These are phyloP conservation scores for Macrosiphum euphorbiae DNA, from an alignment of 2,888 invertebrate genomes.

Conservation along the genomic window DNA sequence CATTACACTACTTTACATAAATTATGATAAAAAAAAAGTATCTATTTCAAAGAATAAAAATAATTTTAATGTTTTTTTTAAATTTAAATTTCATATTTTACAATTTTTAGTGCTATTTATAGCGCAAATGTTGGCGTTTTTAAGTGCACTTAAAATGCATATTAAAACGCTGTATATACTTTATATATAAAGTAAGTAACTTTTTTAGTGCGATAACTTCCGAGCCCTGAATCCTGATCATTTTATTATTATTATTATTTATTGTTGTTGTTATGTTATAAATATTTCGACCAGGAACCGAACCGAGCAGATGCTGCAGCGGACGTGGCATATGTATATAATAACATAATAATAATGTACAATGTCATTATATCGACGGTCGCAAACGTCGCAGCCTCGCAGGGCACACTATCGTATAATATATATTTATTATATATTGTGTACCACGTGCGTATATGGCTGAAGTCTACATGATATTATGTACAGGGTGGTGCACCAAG, in stretches of 20 bases:
- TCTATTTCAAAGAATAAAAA: background rate
- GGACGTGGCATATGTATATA: background rate
- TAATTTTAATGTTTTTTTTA: background rate
- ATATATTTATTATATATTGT: slow-evolving; percentile 1
- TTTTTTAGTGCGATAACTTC: background rate
- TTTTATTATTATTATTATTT: background rate
- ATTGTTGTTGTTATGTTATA: background rate
- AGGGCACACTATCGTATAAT: slow-evolving; percentile 29
- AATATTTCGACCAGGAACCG: background rate
- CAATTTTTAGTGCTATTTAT: background rate
- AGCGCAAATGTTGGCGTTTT: background rate
- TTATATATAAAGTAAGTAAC: background rate
- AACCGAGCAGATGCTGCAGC: slow-evolving; percentile 50
- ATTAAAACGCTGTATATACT: background rate
- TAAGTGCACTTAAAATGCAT: background rate
- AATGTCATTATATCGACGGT: slow-evolving; percentile 43
- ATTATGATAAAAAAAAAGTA: background rate
- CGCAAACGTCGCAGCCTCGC: slow-evolving; percentile 33
- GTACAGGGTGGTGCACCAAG: background rate
- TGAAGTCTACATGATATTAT: background rate
- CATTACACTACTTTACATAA: background rate
- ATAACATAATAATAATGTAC: background rate
- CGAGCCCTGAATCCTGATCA: background rate
- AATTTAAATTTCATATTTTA: background rate
- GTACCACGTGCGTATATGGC: background rate